Percentiles rank a stretch among this genome's conserved stretches.
phyloP scores from a whole-genome alignment of 2,113 vertebrate species.

The Sphaerodactylus townsendi region DNA sequence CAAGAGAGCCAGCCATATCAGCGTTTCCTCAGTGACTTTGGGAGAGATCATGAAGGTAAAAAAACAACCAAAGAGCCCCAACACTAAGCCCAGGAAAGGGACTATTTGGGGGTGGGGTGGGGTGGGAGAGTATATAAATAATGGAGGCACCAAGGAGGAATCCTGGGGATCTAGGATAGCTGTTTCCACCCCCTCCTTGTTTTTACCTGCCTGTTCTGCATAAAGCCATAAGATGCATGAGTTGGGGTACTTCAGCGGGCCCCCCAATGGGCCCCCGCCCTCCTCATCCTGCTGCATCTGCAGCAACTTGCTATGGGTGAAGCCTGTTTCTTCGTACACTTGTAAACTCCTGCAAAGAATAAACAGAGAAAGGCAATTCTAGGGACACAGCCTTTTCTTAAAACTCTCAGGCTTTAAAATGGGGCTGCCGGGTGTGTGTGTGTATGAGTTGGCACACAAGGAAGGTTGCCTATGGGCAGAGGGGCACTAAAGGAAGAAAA shows the following conservation, averaged over 20 bases:
- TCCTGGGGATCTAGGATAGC: too few relatives aligned
- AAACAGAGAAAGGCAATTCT: conserved; percentile 18
- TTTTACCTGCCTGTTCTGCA: conserved; percentile 85
- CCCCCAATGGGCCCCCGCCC: conserved; percentile 87
- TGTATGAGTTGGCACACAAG: background rate
- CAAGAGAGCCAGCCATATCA: background rate
- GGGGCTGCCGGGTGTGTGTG: too few relatives aligned
- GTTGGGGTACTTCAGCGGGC: conserved; percentile 86
- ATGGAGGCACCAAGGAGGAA: background rate
- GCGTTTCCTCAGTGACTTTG: too few relatives aligned
- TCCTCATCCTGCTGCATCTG: conserved; percentile 85
- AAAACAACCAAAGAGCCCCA: background rate
- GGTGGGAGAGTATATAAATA: too few relatives aligned
- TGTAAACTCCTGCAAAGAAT: conserved; percentile 87
- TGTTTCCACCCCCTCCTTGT: background rate
- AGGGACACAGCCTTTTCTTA: too few relatives aligned
- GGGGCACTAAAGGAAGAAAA: background rate
- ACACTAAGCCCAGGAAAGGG: background rate
- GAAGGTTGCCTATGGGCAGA: background rate
- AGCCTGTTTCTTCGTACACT: conserved; percentile 86
- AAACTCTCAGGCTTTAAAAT: background rate
- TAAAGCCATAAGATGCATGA: conserved; percentile 95
- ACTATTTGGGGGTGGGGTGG: too few relatives aligned
- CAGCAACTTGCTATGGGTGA: conserved; percentile 88
- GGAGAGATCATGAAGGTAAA: too few relatives aligned